phyloP scores from a whole-genome alignment of 2,888 invertebrate genomes.

The Dermolepida albohirtum region DNA sequence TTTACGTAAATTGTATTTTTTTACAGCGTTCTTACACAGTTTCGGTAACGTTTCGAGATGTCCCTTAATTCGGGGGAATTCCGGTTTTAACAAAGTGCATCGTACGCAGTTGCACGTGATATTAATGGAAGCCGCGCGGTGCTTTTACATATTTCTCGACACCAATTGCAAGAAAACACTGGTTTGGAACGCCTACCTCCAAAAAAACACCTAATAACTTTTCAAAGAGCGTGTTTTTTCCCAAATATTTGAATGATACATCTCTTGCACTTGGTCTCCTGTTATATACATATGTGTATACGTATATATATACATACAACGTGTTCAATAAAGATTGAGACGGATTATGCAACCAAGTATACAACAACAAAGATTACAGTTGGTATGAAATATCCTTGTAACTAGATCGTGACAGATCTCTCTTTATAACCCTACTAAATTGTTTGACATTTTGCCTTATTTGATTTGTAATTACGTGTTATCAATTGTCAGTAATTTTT shows the following conservation, averaged over 20 bases:
- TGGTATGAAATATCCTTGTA: too few relatives aligned
- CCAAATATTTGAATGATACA: neutral
- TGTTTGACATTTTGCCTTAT: too few relatives aligned
- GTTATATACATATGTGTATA: constrained; percentile 26
- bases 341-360: too few relatives aligned
- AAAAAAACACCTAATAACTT: neutral
- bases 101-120: constrained; percentile 59
- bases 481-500: too few relatives aligned
- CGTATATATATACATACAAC: constrained; percentile 14
- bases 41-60: constrained; percentile 47
- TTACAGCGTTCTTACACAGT: constrained; percentile 47
- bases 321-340: too few relatives aligned
- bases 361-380: too few relatives aligned
- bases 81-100: constrained; percentile 58
- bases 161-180: constrained; percentile 30
- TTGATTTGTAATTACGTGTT: too few relatives aligned
- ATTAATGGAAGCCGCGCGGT: constrained; percentile 59
- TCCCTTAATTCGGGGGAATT: constrained; percentile 36
- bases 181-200: neutral
- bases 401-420: too few relatives aligned
- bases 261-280: constrained; percentile 35
- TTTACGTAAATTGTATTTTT: neutral
- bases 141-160: constrained; percentile 46
- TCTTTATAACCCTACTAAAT: too few relatives aligned
- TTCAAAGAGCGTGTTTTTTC: neutral